Base-by-base conservation (phyloP, 2,113 vertebrate species). In the Synchiropus splendidus region DNA sequence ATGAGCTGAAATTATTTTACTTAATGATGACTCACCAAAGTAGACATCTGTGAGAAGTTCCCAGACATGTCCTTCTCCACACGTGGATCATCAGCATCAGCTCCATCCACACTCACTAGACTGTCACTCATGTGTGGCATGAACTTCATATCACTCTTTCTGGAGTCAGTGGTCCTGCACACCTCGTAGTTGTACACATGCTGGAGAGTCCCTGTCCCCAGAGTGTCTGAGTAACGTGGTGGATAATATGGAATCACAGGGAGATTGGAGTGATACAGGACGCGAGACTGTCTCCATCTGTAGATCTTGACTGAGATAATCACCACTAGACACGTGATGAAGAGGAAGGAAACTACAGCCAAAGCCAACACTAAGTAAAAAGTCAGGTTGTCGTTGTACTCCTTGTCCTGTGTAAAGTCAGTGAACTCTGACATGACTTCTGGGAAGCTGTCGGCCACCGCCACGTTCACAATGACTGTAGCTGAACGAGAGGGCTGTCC, bases 371-470 rank as follows among this genome's bases (percentile, higher is more conserved):
- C 63, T 48, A 66, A 52, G 56, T 60, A 27, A 66, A 66, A 56
- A 48, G 63, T 60, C 48, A 66, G 47, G 43, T 66, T 66, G 47
- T 66, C 56, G 12, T 66, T 60, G 55, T 65, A 65, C 42, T 65
- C 60, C 1, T 39, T 57, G 45, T 54, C 39, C 2, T 33, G 65
- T 11, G 21, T 27, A 8, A n/a, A 58, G 40, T 75, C 67, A 18
- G 48, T 60, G 51, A 72, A 75, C 55, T 75, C 72, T 2, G 69
- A 70, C 44, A 70, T 52, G 39, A 76, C 46, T 64, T 82, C 66
- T 27, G 6, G 78, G 42, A 83, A 83, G 27, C 68, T 70, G 33
- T 81, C 73, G 6, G 77, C 75, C 17, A 82, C 51, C 21, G 8
- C 62, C 37, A 82, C 49, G 35, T 75, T 75, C 18, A 39, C 68